Percentiles rank a stretch among this genome's conserved stretches.
Evolutionary conservation across 1,140 invertebrate species (phyloP).

Genomic region (Metopolophium dirhodum): DNA sequence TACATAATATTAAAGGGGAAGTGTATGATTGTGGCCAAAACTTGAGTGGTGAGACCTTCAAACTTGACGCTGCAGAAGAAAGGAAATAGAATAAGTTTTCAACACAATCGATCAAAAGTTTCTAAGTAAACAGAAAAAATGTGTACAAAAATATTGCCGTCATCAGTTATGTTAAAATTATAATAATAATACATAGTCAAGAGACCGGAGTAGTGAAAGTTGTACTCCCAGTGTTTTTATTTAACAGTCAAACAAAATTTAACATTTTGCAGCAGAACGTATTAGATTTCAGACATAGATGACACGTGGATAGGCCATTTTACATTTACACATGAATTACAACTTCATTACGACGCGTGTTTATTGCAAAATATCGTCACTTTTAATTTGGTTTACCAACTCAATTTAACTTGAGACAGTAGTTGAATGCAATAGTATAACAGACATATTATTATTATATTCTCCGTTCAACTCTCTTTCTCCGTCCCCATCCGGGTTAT

Average conservation of each 20-base stretch:
- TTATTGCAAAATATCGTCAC: not conserved
- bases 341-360: not conserved
- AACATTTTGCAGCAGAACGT: not conserved
- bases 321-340: not conserved
- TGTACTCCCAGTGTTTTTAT: not conserved
- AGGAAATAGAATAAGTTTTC: slow-evolving; percentile 30
- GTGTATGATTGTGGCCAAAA: not conserved
- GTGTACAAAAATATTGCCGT: not conserved
- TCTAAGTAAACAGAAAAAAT: not conserved
- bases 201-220: not conserved
- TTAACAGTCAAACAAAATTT: not conserved
- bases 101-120: not conserved
- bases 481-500: too few relatives aligned
- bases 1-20: not conserved
- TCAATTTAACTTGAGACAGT: slow-evolving; percentile 28
- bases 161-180: not conserved
- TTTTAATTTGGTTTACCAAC: slow-evolving; percentile 29
- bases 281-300: not conserved
- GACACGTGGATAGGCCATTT: not conserved
- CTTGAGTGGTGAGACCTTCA: not conserved
- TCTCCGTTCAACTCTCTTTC: not conserved
- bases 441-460: not conserved
- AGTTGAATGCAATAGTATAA: not conserved
- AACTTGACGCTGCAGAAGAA: not conserved
- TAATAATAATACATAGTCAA: not conserved